phyloP scores from a whole-genome alignment of 2,113 vertebrate species.

The Arothron firmamentum region DNA sequence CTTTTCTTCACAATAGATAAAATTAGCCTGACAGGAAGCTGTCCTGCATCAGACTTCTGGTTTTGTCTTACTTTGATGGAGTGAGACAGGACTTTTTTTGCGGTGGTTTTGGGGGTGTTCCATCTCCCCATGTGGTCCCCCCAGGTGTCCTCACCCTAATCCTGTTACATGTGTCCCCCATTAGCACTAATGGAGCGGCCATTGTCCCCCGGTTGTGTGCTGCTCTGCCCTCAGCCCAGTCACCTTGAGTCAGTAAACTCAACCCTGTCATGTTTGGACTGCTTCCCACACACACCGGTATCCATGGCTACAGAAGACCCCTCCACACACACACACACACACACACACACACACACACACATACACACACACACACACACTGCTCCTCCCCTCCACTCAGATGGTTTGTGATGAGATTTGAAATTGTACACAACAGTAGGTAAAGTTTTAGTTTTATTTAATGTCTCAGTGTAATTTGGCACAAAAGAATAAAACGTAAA shows the following conservation, averaged over 20 bases:
- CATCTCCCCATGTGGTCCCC: constrained; percentile 71
- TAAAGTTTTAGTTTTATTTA: too few species aligned
- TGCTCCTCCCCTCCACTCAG: constrained; percentile 2
- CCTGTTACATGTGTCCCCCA: constrained; percentile 73
- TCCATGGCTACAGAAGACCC: constrained; percentile 56
- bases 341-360: neutral
- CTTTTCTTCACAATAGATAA: neutral
- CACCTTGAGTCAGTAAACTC: constrained; percentile 71
- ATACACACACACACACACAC: constrained; percentile 2
- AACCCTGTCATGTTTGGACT: constrained; percentile 66
- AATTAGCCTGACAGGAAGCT: constrained; percentile 1
- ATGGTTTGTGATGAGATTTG: neutral
- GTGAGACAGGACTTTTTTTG: constrained; percentile 30
- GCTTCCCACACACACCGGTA: constrained; percentile 69
- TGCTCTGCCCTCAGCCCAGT: constrained; percentile 50
- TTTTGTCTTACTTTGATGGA: constrained; percentile 57
- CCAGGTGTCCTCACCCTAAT: constrained; percentile 71
- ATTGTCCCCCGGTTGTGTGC: constrained; percentile 61
- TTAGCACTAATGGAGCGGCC: constrained; percentile 68
- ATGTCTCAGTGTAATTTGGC: too few species aligned
- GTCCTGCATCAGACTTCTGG: constrained; percentile 2
- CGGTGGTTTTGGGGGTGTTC: constrained; percentile 22
- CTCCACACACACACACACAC: constrained; percentile 2
- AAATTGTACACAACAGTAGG: too few species aligned
- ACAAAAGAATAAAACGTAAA: too few species aligned